These are phyloP conservation scores for Cololabis saira DNA, from an alignment of 2,113 vertebrate species.

Conservation along the genomic window DNA sequence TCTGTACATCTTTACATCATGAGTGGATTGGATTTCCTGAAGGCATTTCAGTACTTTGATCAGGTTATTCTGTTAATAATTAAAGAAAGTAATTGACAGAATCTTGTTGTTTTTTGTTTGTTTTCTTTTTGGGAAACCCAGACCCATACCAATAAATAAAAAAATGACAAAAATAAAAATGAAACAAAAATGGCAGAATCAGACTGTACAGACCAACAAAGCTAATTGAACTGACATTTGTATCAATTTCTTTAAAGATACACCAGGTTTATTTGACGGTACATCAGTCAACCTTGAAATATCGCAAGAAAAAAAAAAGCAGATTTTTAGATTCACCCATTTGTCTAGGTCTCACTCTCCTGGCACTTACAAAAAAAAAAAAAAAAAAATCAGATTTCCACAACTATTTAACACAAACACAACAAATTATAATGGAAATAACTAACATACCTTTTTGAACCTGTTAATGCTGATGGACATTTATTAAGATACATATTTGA, in stretches of 20 bases:
- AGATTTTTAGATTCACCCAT: conserved; percentile 23
- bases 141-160: conserved; percentile 72
- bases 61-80: conserved; percentile 11
- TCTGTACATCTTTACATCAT: conserved; percentile 93
- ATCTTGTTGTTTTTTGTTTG: conserved; percentile 4
- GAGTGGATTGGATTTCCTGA: conserved; percentile 46
- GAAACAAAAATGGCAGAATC: conserved; percentile 75
- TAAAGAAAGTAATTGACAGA: conserved; percentile 16
- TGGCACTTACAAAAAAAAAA: conserved; percentile 54
- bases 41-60: conserved; percentile 52
- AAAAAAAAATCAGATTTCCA: conserved; percentile 21
- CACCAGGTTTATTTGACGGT: conserved; percentile 26
- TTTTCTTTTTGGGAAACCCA: conserved; percentile 53
- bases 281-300: conserved; percentile 47
- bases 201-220: conserved; percentile 72
- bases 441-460: conserved; percentile 22
- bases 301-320: conserved; percentile 30
- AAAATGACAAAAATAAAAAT: conserved; percentile 74
- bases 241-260: conserved; percentile 12
- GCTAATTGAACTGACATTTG: conserved; percentile 40
- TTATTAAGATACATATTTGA: conserved; percentile 18
- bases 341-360: conserved; percentile 32
- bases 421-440: conserved; percentile 33
- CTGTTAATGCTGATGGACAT: conserved; percentile 33
- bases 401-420: conserved; percentile 29